phyloP scores from a whole-genome alignment of 1,140 invertebrate genomes.

The Zeugodacus cucurbitae region DNA sequence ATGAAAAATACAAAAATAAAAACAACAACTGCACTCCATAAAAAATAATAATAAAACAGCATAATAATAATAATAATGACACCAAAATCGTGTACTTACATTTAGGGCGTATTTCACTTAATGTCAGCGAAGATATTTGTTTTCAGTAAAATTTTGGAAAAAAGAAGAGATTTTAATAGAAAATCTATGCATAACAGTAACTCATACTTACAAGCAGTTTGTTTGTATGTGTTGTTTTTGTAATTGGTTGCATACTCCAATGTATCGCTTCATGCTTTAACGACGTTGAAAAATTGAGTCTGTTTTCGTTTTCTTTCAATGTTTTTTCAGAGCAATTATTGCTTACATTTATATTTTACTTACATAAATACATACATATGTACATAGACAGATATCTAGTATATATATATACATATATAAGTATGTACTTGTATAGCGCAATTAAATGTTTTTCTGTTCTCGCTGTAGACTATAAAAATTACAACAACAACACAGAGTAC shows the following conservation, averaged over 20 bases:
- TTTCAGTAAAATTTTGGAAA: not conserved
- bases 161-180: not conserved
- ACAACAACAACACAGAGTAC: no score
- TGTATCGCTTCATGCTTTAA: not conserved
- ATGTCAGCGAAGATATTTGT: not conserved
- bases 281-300: not conserved
- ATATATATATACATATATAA: no score
- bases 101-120: not conserved
- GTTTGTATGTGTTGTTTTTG: not conserved
- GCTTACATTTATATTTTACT: no score
- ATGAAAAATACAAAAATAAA: not conserved
- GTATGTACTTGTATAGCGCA: no score
- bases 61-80: not conserved
- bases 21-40: not conserved
- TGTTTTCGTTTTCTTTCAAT: not conserved
- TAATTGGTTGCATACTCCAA: not conserved
- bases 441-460: no score
- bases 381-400: no score
- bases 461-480: no score
- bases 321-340: no score
- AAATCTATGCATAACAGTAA: not conserved
- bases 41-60: not conserved
- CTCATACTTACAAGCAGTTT: no score
- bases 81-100: not conserved
- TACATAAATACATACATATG: no score